These are phyloP conservation scores for Gymnobelideus leadbeateri DNA, from an alignment of 2,113 vertebrate species.

Conservation along the genomic window DNA sequence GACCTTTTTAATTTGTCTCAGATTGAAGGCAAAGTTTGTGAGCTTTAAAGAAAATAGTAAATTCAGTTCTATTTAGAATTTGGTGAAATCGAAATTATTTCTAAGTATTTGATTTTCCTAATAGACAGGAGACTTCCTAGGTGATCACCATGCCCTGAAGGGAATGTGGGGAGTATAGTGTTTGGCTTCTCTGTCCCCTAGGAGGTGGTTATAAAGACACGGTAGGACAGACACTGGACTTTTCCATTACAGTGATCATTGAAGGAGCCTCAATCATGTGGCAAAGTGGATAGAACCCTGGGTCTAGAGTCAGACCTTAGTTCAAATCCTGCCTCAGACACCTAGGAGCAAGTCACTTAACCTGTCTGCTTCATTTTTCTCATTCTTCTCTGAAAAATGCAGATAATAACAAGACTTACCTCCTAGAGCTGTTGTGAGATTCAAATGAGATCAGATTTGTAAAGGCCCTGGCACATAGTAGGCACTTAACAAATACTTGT, in stretches of 20 bases:
- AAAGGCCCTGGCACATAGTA: background rate
- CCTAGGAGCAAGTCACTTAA: no score
- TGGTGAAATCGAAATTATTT: conserved; percentile 37
- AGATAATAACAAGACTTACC: background rate
- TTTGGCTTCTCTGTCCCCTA: background rate
- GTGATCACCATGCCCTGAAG: background rate
- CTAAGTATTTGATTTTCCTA: conserved; percentile 8
- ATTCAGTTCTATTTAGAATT: conserved; percentile 22
- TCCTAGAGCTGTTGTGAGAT: background rate
- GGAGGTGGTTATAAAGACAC: background rate
- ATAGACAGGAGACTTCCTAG: background rate
- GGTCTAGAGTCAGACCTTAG: no score
- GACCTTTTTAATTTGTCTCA: background rate
- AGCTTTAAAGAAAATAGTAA: background rate
- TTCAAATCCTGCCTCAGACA: no score
- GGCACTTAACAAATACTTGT: background rate
- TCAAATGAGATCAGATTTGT: background rate
- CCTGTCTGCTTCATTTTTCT: no score
- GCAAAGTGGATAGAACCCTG: no score
- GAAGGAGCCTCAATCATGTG: no score
- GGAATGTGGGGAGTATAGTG: background rate
- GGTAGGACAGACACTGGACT: conserved; percentile 10
- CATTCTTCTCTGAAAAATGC: no score
- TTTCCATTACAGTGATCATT: background rate
- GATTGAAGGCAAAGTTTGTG: conserved; percentile 26